Percentiles rank a stretch among this genome's conserved stretches.
phyloP scores from a whole-genome alignment of 1,140 invertebrate genomes.

The Eupeodes corollae region DNA sequence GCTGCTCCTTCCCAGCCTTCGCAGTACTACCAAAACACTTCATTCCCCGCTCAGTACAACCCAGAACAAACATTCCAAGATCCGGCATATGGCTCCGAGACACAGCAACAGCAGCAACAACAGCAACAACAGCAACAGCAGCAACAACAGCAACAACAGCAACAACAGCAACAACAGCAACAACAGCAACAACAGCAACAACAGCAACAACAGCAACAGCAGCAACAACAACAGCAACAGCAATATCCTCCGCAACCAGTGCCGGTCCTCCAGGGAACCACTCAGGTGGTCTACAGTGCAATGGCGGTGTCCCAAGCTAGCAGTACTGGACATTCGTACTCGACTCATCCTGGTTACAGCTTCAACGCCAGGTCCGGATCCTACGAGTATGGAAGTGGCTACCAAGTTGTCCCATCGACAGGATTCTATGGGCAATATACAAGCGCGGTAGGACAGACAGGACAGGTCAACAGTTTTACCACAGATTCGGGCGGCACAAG shows the following conservation, averaged over 20 bases:
- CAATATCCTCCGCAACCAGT: background rate
- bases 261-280: background rate
- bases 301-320: too few species aligned
- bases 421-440: conserved; percentile 25
- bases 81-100: conserved; percentile 26
- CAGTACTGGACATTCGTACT: conserved; percentile 8
- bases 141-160: conserved; percentile 24
- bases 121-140: conserved; percentile 1
- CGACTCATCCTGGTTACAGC: conserved; percentile 32
- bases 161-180: conserved; percentile 3
- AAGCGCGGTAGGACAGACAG: conserved; percentile 14
- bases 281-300: background rate
- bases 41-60: background rate
- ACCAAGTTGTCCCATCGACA: conserved; percentile 15
- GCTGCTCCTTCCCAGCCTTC: background rate
- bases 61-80: conserved; percentile 3
- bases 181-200: conserved; percentile 6
- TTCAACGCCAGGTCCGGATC: conserved; percentile 29
- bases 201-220: conserved; percentile 1
- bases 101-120: background rate
- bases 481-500: conserved; percentile 26
- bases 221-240: conserved; percentile 4
- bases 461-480: conserved; percentile 14
- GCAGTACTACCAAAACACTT: background rate
- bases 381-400: conserved; percentile 32